Evolutionary conservation across 2,797 vertebrate genomes (phyloP).

Genomic region (Labroides dimidiatus): DNA sequence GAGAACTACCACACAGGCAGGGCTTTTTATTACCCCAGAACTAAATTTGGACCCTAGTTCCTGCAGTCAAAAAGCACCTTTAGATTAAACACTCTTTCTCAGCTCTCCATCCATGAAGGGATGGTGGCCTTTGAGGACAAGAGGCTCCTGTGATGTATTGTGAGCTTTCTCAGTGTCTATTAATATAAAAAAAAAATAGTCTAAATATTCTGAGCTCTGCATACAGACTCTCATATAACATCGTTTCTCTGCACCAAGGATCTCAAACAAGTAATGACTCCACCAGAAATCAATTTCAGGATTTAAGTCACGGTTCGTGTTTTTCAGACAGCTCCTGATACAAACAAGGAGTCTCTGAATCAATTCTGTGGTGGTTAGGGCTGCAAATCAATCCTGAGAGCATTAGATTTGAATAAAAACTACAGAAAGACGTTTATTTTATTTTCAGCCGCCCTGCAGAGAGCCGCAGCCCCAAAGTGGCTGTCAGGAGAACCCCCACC

Average conservation of each 20-base stretch:
- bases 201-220: neutral
- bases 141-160: no score
- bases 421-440: neutral
- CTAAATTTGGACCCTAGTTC: no score
- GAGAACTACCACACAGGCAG: no score
- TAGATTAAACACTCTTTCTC: no score
- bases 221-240: neutral
- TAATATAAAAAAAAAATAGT: neutral
- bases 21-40: no score
- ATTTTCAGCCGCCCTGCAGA: constrained; percentile 47
- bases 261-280: neutral
- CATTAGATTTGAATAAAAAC: neutral
- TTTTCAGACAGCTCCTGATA: constrained; percentile 8
- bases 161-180: neutral
- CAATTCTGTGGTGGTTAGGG: neutral
- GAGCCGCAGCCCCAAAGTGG: constrained; percentile 49
- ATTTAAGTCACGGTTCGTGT: neutral
- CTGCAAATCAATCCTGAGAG: neutral
- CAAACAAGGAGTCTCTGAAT: neutral
- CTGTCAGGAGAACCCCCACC: constrained; percentile 84
- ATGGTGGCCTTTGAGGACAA: no score
- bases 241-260: neutral
- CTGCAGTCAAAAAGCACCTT: no score
- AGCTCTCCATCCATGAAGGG: no score
- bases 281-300: neutral